These are phyloP conservation scores for Eupithecia pulchellata DNA, from an alignment of 2,888 invertebrate genomes.

Conservation along the genomic window DNA sequence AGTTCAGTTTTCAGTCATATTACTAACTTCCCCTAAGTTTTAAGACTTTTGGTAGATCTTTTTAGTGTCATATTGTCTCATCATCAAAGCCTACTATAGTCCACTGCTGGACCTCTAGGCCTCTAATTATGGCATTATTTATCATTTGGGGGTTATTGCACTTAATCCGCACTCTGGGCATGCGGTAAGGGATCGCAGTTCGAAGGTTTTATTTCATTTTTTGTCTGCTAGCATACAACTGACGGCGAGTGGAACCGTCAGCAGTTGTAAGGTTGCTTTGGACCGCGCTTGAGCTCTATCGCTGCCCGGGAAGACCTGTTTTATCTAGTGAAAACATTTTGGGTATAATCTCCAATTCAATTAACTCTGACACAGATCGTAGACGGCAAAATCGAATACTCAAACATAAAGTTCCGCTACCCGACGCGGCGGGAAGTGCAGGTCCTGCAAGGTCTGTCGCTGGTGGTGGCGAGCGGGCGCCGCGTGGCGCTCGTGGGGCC, in stretches of 20 bases:
- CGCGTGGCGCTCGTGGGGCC: conserved; percentile 91
- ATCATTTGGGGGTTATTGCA: too few species aligned
- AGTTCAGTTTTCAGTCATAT: background rate
- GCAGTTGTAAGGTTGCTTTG: background rate
- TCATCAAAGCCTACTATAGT: too few species aligned
- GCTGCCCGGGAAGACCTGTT: background rate
- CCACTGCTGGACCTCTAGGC: too few species aligned
- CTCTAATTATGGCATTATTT: too few species aligned
- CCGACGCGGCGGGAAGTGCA: conserved; percentile 91
- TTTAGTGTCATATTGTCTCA: too few species aligned
- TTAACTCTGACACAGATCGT: conserved; percentile 71
- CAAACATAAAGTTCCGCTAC: conserved; percentile 91
- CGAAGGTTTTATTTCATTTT: too few species aligned
- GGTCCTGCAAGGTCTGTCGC: conserved; percentile 89
- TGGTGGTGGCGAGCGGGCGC: conserved; percentile 88
- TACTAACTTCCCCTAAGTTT: background rate
- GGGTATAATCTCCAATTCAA: background rate
- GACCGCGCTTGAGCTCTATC: background rate
- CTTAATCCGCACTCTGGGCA: too few species aligned
- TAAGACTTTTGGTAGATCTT: background rate
- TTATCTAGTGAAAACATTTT: background rate
- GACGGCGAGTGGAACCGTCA: background rate
- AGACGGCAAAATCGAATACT: conserved; percentile 89
- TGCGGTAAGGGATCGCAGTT: too few species aligned
- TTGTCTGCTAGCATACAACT: too few species aligned